These are phyloP conservation scores for Lasioglossum morio DNA, from an alignment of 2,888 invertebrate species.

Conservation along the genomic window DNA sequence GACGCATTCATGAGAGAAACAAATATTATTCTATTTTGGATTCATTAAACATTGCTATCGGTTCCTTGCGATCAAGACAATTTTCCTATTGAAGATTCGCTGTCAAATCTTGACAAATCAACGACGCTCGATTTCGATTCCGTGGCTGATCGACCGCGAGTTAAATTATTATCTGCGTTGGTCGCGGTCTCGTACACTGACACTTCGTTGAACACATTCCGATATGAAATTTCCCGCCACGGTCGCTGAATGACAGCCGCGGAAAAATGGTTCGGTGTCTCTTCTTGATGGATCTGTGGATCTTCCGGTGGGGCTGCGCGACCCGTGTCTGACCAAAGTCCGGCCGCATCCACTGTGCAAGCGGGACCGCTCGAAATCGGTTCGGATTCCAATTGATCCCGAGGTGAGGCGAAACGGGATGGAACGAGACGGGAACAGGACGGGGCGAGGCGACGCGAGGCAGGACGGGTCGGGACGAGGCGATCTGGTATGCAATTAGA, in stretches of 20 bases:
- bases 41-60: background rate
- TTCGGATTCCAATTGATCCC: slow-evolving; percentile 4
- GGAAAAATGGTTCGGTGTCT: background rate
- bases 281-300: background rate
- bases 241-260: background rate
- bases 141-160: background rate
- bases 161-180: background rate
- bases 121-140: background rate
- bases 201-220: background rate
- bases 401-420: background rate
- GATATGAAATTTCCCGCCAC: background rate
- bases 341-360: slow-evolving; percentile 24
- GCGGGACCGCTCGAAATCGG: slow-evolving; percentile 4
- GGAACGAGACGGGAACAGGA: background rate
- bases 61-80: background rate
- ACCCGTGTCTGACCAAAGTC: slow-evolving; percentile 27
- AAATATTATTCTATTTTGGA: background rate
- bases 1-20: background rate
- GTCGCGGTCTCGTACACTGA: background rate
- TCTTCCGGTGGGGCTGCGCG: background rate
- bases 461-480: background rate
- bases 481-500: slow-evolving; percentile 29
- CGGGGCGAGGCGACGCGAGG: background rate
- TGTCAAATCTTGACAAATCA: background rate
- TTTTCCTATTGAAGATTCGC: background rate